Conservation (phyloP, 1,140 invertebrate genomes). For the Drosophila jambulina region DNA sequence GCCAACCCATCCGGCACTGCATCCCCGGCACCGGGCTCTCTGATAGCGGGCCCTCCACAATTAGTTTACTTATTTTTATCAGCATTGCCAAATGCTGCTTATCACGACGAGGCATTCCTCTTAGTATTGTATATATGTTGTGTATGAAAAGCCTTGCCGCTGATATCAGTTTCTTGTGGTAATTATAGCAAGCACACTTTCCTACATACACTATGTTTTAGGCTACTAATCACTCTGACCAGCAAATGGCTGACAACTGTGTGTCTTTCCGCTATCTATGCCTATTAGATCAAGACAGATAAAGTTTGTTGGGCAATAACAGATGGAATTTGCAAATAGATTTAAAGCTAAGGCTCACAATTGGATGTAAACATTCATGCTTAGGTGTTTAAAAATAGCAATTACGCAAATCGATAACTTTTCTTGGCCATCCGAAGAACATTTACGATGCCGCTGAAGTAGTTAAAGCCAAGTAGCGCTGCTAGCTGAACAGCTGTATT, state of each 20-base stretch:
- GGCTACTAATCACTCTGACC: slow-evolving; percentile 29
- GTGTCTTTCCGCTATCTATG: slow-evolving; percentile 17
- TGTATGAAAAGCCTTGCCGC: slow-evolving; percentile 3
- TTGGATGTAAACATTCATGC: slow-evolving; percentile 11
- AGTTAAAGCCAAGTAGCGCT: slow-evolving; percentile 18
- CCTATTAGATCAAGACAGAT: slow-evolving; percentile 5
- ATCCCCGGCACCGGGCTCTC: slow-evolving; percentile 20
- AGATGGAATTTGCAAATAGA: slow-evolving; percentile 7
- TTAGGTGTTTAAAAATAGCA: not conserved
- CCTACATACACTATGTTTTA: slow-evolving; percentile 5
- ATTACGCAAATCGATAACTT: not conserved
- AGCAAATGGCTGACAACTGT: slow-evolving; percentile 6
- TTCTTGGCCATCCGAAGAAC: slow-evolving; percentile 1
- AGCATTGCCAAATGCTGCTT: slow-evolving; percentile 45
- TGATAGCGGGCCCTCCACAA: slow-evolving; percentile 16
- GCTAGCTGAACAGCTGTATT: slow-evolving; percentile 2
- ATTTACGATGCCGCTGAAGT: not conserved
- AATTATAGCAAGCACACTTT: slow-evolving; percentile 36
- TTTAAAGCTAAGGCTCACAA: not conserved
- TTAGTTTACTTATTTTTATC: slow-evolving; percentile 55
- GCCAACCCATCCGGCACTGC: slow-evolving; percentile 25
- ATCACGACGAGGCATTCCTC: slow-evolving; percentile 25
- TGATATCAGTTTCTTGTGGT: slow-evolving; percentile 36
- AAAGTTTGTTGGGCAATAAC: slow-evolving; percentile 15
- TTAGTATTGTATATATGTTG: slow-evolving; percentile 8